Conservation (phyloP, 1,140 invertebrate genomes). For the Euura lappo region DNA sequence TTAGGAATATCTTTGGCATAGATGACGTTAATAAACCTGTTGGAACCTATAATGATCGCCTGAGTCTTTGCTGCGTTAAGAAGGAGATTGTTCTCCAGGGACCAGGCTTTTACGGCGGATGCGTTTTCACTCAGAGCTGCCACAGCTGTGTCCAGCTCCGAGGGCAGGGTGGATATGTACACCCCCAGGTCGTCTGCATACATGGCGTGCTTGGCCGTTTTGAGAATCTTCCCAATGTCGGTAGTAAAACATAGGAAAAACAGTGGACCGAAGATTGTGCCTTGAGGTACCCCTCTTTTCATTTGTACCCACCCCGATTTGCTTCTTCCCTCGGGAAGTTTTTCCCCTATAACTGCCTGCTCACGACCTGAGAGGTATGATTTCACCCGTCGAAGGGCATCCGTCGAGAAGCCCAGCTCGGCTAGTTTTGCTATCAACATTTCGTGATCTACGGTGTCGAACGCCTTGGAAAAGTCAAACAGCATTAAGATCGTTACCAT, state of each 20-base stretch:
- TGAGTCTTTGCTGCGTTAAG: background rate
- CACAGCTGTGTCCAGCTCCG: background rate
- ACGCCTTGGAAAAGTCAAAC: slow-evolving; percentile 26
- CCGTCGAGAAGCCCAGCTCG: background rate
- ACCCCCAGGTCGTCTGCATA: background rate
- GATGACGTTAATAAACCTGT: background rate
- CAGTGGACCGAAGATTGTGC: background rate
- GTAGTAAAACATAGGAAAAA: background rate
- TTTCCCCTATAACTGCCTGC: background rate
- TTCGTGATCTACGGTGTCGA: slow-evolving; percentile 24
- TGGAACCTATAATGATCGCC: background rate
- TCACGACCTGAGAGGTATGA: background rate
- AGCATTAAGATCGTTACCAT: slow-evolving; percentile 17
- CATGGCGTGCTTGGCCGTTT: background rate
- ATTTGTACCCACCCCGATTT: background rate
- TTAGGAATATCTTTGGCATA: background rate
- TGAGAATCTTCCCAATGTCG: background rate
- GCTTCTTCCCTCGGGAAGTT: background rate
- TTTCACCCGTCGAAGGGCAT: background rate
- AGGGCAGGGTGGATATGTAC: background rate
- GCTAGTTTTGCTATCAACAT: slow-evolving; percentile 24
- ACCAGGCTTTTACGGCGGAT: background rate
- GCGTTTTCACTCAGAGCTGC: background rate
- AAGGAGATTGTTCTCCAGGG: background rate
- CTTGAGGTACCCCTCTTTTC: background rate